Conservation (phyloP, 2,113 vertebrate genomes). For the Pyrgilauda ruficollis region DNA sequence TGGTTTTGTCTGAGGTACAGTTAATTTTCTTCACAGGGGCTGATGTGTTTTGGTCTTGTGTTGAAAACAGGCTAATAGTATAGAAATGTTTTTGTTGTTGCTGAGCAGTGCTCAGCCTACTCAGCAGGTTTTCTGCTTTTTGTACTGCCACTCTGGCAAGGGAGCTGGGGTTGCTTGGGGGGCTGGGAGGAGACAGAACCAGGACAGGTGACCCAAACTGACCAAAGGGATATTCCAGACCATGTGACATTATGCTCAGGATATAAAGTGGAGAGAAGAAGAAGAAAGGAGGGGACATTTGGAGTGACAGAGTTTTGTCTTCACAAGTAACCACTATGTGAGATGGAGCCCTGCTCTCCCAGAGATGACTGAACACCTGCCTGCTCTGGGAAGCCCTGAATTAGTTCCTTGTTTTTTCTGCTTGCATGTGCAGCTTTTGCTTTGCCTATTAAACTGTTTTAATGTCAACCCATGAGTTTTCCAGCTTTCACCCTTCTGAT, state of each 20-base stretch:
- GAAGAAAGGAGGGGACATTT: neutral
- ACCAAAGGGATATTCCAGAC: neutral
- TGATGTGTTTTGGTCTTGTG: neutral
- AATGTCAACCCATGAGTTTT: neutral
- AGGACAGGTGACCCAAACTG: neutral
- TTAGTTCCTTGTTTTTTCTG: neutral
- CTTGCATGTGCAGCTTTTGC: neutral
- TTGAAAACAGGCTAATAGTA: neutral
- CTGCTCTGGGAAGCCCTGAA: neutral
- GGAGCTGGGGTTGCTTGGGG: neutral
- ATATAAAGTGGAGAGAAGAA: neutral
- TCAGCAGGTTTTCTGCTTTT: neutral
- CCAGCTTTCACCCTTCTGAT: neutral
- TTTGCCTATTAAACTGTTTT: neutral
- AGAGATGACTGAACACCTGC: neutral
- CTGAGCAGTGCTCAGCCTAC: neutral
- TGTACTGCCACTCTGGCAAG: neutral
- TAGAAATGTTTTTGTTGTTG: neutral
- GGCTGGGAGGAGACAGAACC: neutral
- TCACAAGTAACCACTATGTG: neutral
- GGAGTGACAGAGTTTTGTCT: neutral
- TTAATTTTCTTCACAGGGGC: neutral
- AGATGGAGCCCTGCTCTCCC: neutral
- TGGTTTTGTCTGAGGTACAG: neutral
- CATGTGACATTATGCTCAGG: neutral